Evolutionary conservation across 1,140 invertebrate species (phyloP), one percentile per base, ranked within the genome.

Genomic region (Drosophila pallidifrons): DNA sequence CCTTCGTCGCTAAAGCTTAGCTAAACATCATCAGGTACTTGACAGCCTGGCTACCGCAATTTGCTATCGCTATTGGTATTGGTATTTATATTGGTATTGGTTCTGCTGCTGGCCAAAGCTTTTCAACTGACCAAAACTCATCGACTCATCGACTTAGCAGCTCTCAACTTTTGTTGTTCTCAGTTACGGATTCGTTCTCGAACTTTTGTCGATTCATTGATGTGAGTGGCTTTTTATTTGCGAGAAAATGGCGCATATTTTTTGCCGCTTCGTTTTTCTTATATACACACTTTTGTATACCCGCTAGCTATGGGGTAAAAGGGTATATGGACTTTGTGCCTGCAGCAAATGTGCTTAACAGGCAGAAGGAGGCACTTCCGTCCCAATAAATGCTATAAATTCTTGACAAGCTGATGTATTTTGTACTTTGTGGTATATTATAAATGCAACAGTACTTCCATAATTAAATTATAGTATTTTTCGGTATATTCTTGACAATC

Each of bases 141-240:
- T 63, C 60, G 10, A 38, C 77, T 55, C 58, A 55, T 41, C 16
- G 13, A 28, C 58, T 30, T 49, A 51, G 5, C 46, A 43, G 38
- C 68, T 46, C 64, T 46, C 43, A 59, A 57, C n/a, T 66, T 58
- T 46, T 57, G 35, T 41, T 57, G 25, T 45, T 8, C 49, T 49
- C 61, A 47, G 8, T 32, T 35, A 13, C 16, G 73, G 73, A 77
- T 49, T 46, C 54, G 58, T 38, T 55, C 65, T 55, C 58, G 1
- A 71, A 59, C 32, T 78, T 78, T 73, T 79, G 85, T 76, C 85
- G 85, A 89, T 81, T 89, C 85, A 89, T 89, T 89, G 85, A 89
- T 89, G 86, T 89, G 85, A 89, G 85, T 89, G 85, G 85, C 85
- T 83, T 88, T 88, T 88, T 83, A 88, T 88, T 89, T 88, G 77